phyloP scores from a whole-genome alignment of 2,888 invertebrate species.

The Deroplatys truncata region DNA sequence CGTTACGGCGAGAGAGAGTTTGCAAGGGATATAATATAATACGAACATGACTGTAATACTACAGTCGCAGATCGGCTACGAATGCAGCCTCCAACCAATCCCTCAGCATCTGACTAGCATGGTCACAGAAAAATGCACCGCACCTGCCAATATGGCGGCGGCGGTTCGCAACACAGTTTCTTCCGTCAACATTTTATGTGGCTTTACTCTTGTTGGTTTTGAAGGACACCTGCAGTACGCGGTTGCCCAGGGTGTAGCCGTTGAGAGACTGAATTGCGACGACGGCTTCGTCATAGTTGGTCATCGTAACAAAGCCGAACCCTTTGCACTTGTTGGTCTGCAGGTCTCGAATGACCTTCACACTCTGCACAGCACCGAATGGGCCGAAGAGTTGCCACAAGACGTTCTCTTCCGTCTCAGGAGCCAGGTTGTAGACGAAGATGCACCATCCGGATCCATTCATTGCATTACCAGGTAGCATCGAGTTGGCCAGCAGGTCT shows the following conservation, averaged over 20 bases:
- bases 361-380: conserved; percentile 95
- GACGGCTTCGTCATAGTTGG: conserved; percentile 95
- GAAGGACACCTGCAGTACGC: conserved; percentile 96
- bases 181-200: conserved; percentile 33
- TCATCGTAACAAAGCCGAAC: conserved; percentile 98
- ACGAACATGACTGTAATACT: background rate
- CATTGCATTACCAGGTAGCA: conserved; percentile 80
- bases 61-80: conserved; percentile 21
- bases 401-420: conserved; percentile 87
- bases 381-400: conserved; percentile 95
- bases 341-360: conserved; percentile 93
- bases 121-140: conserved; percentile 33
- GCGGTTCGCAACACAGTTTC: conserved; percentile 32
- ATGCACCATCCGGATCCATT: conserved; percentile 89
- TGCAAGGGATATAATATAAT: conserved; percentile 12
- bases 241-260: conserved; percentile 91
- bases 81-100: conserved; percentile 29
- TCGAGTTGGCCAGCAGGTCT: conserved; percentile 71
- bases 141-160: conserved; percentile 33
- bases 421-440: conserved; percentile 88
- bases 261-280: conserved; percentile 95
- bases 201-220: conserved; percentile 86
- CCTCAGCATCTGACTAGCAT: conserved; percentile 32
- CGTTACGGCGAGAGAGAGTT: background rate
- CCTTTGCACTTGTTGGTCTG: conserved; percentile 97